phyloP scores from a whole-genome alignment of 2,888 invertebrate genomes.

The Patella caerulea region DNA sequence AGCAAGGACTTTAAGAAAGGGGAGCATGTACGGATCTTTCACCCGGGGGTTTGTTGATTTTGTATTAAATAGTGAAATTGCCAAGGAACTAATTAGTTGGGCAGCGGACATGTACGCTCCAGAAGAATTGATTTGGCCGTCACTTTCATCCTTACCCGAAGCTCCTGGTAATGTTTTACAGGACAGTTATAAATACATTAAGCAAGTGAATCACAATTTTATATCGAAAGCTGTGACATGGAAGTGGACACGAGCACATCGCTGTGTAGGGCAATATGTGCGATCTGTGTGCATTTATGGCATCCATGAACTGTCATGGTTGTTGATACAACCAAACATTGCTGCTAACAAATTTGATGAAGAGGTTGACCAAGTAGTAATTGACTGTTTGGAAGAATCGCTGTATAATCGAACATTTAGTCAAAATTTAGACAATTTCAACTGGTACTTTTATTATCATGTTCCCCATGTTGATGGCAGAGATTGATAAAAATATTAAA shows the following conservation, averaged over 20 bases:
- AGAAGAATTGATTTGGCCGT: conserved; percentile 36
- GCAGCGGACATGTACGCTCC: conserved; percentile 28
- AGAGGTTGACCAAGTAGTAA: conserved; percentile 41
- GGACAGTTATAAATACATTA: not conserved
- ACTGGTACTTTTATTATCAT: conserved; percentile 14
- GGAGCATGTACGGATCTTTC: conserved; percentile 46
- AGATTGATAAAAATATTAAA: no score
- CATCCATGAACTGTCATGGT: conserved; percentile 38
- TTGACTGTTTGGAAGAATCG: conserved; percentile 30
- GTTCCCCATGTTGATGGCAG: not conserved
- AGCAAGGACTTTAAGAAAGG: conserved; percentile 28
- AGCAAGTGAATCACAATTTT: not conserved
- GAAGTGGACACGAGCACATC: not conserved
- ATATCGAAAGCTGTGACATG: conserved; percentile 20
- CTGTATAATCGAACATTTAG: not conserved
- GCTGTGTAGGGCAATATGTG: conserved; percentile 15
- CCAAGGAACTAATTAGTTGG: conserved; percentile 29
- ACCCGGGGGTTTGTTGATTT: conserved; percentile 41
- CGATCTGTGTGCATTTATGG: conserved; percentile 47
- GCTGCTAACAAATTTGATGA: conserved; percentile 49
- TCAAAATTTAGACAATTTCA: not conserved
- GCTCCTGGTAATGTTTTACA: conserved; percentile 8
- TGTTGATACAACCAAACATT: conserved; percentile 35
- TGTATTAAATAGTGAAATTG: conserved; percentile 13
- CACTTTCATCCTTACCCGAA: conserved; percentile 5